Evolutionary conservation across 2,797 vertebrate species (phyloP).

Genomic region (Gymnothorax javanicus): DNA sequence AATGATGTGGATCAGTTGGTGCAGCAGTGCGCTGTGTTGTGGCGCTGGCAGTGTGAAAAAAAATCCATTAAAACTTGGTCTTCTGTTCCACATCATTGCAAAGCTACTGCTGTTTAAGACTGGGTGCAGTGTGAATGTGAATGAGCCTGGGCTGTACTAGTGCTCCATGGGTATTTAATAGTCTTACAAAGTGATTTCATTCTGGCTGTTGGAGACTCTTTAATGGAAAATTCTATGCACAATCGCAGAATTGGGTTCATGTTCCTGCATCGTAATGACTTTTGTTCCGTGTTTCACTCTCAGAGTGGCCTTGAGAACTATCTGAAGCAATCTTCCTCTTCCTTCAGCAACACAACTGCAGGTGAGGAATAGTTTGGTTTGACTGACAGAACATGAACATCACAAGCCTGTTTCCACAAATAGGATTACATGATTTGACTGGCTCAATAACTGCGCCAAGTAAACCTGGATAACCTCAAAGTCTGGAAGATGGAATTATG

Average conservation of each 20-base stretch:
- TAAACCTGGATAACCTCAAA: too few relatives aligned
- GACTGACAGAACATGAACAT: slow-evolving; percentile 23
- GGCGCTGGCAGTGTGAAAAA: not conserved
- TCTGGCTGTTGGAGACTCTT: not conserved
- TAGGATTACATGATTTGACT: too few relatives aligned
- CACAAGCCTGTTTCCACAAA: too few relatives aligned
- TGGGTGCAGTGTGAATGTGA: not conserved
- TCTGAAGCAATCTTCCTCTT: not conserved
- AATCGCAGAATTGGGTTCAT: not conserved
- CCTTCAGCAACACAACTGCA: slow-evolving; percentile 13
- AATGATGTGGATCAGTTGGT: not conserved
- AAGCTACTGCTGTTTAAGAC: not conserved
- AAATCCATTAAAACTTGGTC: not conserved
- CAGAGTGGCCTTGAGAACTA: not conserved
- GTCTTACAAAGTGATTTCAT: not conserved
- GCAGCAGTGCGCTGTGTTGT: not conserved
- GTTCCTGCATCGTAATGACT: not conserved
- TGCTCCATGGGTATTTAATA: slow-evolving; percentile 19
- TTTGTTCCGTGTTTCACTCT: not conserved
- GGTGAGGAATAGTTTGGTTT: slow-evolving; percentile 18
- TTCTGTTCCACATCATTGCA: not conserved
- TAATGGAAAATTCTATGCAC: not conserved
- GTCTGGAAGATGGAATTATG: too few relatives aligned
- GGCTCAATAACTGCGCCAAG: too few relatives aligned
- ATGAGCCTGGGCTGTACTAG: not conserved